Evolutionary conservation across 2,113 vertebrate genomes (phyloP).

Genomic region (Eurypyga helias): DNA sequence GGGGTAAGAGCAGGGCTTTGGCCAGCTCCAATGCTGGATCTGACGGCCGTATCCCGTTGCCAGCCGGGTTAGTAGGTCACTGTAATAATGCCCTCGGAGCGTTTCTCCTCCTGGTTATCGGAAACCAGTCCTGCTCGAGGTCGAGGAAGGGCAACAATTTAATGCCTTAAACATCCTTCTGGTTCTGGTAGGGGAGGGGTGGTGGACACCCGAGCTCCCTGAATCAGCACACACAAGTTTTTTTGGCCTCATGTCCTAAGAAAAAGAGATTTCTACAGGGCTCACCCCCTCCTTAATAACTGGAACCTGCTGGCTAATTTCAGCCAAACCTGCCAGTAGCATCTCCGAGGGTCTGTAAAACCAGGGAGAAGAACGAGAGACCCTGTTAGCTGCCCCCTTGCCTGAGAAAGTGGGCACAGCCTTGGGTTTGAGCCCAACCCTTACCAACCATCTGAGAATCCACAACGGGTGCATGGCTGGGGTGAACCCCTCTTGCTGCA

Average conservation of each 20-base stretch:
- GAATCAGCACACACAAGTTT: fast-evolving
- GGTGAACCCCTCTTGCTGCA: neutral
- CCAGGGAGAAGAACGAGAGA: neutral
- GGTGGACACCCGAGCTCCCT: neutral
- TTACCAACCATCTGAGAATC: neutral
- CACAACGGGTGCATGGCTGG: fast-evolving
- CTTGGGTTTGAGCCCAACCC: neutral
- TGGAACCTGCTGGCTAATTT: neutral
- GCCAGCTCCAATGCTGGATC: fast-evolving
- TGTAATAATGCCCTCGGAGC: fast-evolving
- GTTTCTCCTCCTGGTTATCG: neutral
- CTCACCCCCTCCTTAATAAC: neutral
- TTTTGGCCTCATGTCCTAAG: neutral
- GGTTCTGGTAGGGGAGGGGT: neutral
- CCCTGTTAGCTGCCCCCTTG: neutral
- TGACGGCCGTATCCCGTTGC: fast-evolving
- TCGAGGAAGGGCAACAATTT: neutral
- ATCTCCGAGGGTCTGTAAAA: neutral
- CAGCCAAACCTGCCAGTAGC: neutral
- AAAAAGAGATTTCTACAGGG: neutral
- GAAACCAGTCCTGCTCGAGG: neutral
- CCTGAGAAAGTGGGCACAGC: neutral
- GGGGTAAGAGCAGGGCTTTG: fast-evolving
- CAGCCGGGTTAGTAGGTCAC: neutral
- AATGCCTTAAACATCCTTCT: fast-evolving